Evolutionary conservation across 2,888 invertebrate genomes (phyloP).

Genomic region (Microplitis deprimator): DNA sequence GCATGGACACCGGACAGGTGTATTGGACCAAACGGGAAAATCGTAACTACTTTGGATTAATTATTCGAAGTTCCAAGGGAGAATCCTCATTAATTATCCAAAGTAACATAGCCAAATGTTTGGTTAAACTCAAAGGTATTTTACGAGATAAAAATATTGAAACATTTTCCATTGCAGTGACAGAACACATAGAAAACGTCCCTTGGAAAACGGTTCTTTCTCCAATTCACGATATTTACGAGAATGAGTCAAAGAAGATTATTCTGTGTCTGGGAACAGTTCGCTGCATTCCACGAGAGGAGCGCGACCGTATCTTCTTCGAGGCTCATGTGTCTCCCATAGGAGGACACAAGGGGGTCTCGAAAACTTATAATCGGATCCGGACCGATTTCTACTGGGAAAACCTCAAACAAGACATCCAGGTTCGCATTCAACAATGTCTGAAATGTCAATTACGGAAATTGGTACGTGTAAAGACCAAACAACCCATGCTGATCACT

Average conservation of each 20-base stretch:
- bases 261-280: conserved; percentile 1
- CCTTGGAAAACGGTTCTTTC: not conserved
- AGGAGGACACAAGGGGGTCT: conserved; percentile 34
- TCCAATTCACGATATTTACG: not conserved
- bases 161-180: not conserved
- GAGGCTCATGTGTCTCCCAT: conserved; percentile 18
- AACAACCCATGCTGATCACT: conserved; percentile 35
- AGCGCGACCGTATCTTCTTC: not conserved
- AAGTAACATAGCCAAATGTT: not conserved
- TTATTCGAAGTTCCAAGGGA: not conserved
- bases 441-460: conserved; percentile 32
- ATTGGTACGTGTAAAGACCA: not conserved
- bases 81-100: not conserved
- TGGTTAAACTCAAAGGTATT: not conserved
- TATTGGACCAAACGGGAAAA: not conserved
- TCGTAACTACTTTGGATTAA: not conserved
- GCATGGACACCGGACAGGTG: not conserved
- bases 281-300: not conserved
- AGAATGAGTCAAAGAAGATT: not conserved
- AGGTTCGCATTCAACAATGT: conserved; percentile 24
- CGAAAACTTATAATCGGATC: conserved; percentile 35
- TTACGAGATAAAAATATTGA: not conserved
- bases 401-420: conserved; percentile 29
- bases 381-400: conserved; percentile 35
- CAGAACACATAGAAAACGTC: not conserved